Percentiles rank a stretch among this genome's conserved stretches.
Conservation (phyloP, 2,797 vertebrate species). For the Liparis tanakae region DNA sequence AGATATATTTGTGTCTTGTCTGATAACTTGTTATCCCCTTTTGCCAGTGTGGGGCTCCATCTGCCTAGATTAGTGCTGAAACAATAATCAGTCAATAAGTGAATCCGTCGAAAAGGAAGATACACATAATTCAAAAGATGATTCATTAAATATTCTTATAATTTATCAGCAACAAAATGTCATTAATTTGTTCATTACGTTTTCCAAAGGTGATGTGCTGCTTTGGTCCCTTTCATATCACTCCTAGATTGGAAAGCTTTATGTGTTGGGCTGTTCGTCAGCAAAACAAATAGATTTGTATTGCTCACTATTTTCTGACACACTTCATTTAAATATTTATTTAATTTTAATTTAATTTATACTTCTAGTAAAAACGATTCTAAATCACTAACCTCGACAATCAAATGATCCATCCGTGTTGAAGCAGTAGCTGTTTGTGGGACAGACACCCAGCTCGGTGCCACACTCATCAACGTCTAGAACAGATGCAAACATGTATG, state of each 20-base stretch:
- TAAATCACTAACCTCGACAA: slow-evolving; percentile 87
- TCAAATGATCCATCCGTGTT: slow-evolving; percentile 92
- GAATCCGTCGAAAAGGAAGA: neutral
- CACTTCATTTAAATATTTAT: neutral
- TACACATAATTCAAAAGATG: neutral
- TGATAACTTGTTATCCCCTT: neutral
- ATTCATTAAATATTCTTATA: neutral
- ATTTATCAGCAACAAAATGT: neutral
- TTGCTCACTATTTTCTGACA: neutral
- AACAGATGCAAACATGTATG: slow-evolving; percentile 33
- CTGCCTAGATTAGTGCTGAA: neutral
- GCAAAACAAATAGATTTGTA: neutral
- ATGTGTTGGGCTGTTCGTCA: no score
- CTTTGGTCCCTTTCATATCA: neutral
- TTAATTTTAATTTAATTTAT: neutral
- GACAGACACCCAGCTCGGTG: slow-evolving; percentile 86
- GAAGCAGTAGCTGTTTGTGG: slow-evolving; percentile 89
- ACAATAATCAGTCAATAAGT: neutral
- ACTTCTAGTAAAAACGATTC: neutral
- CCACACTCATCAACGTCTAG: slow-evolving; percentile 94
- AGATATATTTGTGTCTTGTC: neutral
- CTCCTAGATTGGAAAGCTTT: no score
- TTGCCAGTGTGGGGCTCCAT: neutral
- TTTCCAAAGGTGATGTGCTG: neutral
- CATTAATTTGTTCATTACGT: neutral